A percentile compares a stretch with the other conserved stretches of the same genome.
These are phyloP conservation scores for Seriola rivoliana DNA, from an alignment of 2,113 vertebrate genomes.

Conservation along the genomic window DNA sequence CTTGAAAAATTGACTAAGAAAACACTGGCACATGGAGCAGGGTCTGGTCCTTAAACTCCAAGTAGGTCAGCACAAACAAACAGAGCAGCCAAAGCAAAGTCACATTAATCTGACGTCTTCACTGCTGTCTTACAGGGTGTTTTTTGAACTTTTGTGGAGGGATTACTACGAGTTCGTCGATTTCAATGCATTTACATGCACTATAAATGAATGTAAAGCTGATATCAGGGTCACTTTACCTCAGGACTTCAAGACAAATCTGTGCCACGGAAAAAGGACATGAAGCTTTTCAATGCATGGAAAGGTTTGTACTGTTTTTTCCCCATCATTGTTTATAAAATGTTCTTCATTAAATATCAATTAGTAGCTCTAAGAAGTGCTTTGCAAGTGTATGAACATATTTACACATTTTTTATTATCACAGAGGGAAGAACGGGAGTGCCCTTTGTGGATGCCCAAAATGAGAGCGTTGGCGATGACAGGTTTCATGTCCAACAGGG, in stretches of 20 bases:
- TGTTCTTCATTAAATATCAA: neutral
- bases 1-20: no score
- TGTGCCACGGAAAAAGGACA: constrained; percentile 87
- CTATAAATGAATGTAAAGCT: neutral
- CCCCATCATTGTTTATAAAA: neutral
- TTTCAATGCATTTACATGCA: constrained; percentile 68
- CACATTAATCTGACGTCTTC: neutral
- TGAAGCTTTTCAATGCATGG: constrained; percentile 85
- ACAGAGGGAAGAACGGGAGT: constrained; percentile 88
- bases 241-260: constrained; percentile 88
- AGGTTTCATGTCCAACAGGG: constrained; percentile 90
- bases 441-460: constrained; percentile 89
- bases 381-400: neutral
- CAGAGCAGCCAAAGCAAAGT: no score
- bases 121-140: constrained; percentile 81
- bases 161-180: constrained; percentile 89
- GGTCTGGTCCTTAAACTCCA: no score
- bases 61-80: no score
- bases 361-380: neutral
- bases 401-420: neutral
- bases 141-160: constrained; percentile 90
- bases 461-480: constrained; percentile 87
- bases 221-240: neutral
- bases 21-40: no score
- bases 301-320: constrained; percentile 78